Conservation (phyloP, 2,888 invertebrate species). For the Brenthis daphne region DNA sequence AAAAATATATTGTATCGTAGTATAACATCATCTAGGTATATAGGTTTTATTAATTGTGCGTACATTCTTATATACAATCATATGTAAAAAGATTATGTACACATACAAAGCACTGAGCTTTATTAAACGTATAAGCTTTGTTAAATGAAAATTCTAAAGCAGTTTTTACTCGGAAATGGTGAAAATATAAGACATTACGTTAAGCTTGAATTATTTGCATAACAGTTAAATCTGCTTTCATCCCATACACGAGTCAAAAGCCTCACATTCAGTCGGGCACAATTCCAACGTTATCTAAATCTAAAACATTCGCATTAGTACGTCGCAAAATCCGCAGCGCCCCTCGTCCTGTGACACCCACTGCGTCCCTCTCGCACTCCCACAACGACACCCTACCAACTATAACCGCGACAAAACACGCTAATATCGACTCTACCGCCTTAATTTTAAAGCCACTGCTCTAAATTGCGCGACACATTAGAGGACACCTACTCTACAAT, state of each 20-base stretch:
- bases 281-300: slow-evolving; percentile 24
- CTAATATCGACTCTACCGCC: slow-evolving; percentile 62
- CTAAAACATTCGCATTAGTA: slow-evolving; percentile 63
- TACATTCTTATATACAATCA: neutral
- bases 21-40: no score
- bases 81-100: neutral
- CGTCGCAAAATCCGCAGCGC: slow-evolving; percentile 60
- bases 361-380: slow-evolving; percentile 68
- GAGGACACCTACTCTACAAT: slow-evolving; percentile 64
- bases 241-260: slow-evolving; percentile 12
- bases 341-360: slow-evolving; percentile 76
- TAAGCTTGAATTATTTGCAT: slow-evolving; percentile 7
- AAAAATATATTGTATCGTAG: no score
- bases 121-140: slow-evolving; percentile 1
- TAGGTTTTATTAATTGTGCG: no score
- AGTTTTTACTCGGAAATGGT: neutral
- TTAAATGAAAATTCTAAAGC: slow-evolving; percentile 3
- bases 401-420: slow-evolving; percentile 60
- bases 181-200: neutral
- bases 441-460: slow-evolving; percentile 66
- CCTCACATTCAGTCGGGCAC: slow-evolving; percentile 15
- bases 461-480: slow-evolving; percentile 78
- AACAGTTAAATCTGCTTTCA: slow-evolving; percentile 8
- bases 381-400: slow-evolving; percentile 57
- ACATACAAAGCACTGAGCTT: neutral